Percentiles rank a stretch among this genome's conserved stretches.
These are phyloP conservation scores for Drosophila fulvimacula DNA, from an alignment of 2,888 invertebrate species.

Conservation along the genomic window DNA sequence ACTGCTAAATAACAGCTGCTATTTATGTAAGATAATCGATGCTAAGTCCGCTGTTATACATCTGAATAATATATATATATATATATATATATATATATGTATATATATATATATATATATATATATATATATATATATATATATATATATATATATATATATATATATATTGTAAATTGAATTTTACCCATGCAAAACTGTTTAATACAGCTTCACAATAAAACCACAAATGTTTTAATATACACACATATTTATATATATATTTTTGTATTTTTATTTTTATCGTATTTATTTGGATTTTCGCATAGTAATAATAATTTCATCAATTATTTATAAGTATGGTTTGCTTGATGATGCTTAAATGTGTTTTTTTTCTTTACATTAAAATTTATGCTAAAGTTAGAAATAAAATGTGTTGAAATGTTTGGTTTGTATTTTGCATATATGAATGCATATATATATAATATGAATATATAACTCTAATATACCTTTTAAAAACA, in stretches of 20 bases:
- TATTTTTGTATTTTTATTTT: conserved; percentile 6
- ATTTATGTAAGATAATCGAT: neutral
- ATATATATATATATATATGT: too few species aligned
- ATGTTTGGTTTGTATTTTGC: conserved; percentile 47
- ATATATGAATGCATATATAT: conserved; percentile 3
- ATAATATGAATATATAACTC: conserved; percentile 7
- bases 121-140: too few species aligned
- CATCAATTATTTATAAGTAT: conserved; percentile 57
- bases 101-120: too few species aligned
- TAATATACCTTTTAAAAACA: conserved; percentile 54
- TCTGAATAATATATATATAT: too few species aligned
- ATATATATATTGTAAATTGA: too few species aligned
- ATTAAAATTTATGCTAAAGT: conserved; percentile 73
- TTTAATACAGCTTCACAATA: neutral
- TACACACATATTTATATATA: conserved; percentile 1
- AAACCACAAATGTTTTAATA: neutral
- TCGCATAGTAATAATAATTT: conserved; percentile 73
- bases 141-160: too few species aligned
- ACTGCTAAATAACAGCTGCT: neutral
- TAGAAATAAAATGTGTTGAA: conserved; percentile 73
- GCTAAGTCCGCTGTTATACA: neutral
- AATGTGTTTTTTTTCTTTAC: conserved; percentile 56
- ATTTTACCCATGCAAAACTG: neutral
- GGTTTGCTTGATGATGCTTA: conserved; percentile 38
- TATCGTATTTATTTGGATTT: conserved; percentile 75